Percentiles rank a stretch among this genome's conserved stretches.
Evolutionary conservation across 2,797 vertebrate genomes (phyloP).

Genomic region (Tapera naevia): DNA sequence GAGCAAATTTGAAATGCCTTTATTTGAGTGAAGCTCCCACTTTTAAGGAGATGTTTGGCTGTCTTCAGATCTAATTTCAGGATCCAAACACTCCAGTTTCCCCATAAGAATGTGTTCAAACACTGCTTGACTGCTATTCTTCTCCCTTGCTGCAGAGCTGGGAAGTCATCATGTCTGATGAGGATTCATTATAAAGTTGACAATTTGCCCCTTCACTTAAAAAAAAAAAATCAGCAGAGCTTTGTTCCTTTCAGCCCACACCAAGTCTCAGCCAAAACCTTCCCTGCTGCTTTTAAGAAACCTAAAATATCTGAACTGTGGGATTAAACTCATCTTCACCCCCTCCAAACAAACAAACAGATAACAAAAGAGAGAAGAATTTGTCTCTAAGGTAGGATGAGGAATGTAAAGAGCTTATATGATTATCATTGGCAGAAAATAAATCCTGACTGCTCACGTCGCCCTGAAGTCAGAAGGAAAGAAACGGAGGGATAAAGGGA

Average conservation of each 20-base stretch:
- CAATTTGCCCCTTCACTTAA: constrained; percentile 38
- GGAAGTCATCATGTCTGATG: neutral
- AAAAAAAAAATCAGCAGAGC: neutral
- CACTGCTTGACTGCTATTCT: neutral
- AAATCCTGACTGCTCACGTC: neutral
- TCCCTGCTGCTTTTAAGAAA: neutral
- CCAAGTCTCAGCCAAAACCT: neutral
- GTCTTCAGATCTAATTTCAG: constrained; percentile 30
- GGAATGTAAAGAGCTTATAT: neutral
- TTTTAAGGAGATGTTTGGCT: constrained; percentile 35
- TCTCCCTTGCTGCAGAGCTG: constrained; percentile 6
- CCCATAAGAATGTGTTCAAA: constrained; percentile 49
- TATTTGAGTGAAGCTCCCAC: neutral
- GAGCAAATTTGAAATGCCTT: constrained; percentile 19
- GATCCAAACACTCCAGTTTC: constrained; percentile 51
- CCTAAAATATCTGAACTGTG: neutral
- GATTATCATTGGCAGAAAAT: neutral
- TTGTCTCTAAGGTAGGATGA: neutral
- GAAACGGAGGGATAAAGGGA: neutral
- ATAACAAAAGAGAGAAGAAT: neutral
- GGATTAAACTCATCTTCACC: neutral
- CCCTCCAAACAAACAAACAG: constrained; percentile 13
- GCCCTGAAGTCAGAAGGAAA: neutral
- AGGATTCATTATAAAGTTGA: constrained; percentile 30
- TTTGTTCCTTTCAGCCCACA: neutral